Evolutionary conservation across 1,140 invertebrate species (phyloP).

Genomic region (Carcinoscorpius rotundicauda): DNA sequence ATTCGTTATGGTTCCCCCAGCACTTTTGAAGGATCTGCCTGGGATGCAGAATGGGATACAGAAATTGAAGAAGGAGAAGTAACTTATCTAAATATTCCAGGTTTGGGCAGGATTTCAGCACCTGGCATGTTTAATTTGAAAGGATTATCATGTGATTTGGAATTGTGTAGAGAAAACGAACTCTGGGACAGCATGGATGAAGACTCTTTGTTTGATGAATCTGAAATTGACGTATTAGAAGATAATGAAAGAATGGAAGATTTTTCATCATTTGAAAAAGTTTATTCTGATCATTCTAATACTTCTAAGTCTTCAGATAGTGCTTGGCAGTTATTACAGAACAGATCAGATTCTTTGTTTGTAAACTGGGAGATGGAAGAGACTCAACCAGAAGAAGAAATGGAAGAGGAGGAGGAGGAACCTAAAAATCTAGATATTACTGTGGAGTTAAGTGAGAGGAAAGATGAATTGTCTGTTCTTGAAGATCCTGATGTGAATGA

Average conservation of each 20-base stretch:
- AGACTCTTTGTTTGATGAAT: slow-evolving; percentile 22
- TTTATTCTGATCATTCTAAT: neutral
- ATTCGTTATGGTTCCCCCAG: slow-evolving; percentile 23
- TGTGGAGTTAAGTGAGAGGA: neutral
- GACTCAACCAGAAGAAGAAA: neutral
- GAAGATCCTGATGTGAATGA: neutral
- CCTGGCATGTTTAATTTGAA: slow-evolving; percentile 26
- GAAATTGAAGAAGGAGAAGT: slow-evolving; percentile 13
- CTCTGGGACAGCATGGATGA: slow-evolving; percentile 30
- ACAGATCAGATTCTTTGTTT: neutral
- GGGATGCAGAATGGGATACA: slow-evolving; percentile 23
- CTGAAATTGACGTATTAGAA: slow-evolving; percentile 26
- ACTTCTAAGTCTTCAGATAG: neutral
- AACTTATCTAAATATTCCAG: slow-evolving; percentile 18
- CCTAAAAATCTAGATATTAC: neutral
- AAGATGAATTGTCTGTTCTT: neutral
- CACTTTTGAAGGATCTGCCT: slow-evolving; percentile 23
- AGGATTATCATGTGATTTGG: slow-evolving; percentile 28
- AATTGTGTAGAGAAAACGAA: slow-evolving; percentile 31
- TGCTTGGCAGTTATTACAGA: neutral
- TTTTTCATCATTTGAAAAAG: neutral
- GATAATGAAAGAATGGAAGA: slow-evolving; percentile 7
- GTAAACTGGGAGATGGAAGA: neutral
- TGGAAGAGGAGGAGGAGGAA: neutral
- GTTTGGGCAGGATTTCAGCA: slow-evolving; percentile 23